phyloP scores from a whole-genome alignment of 2,797 vertebrate genomes.

The Girardinus metallicus region DNA sequence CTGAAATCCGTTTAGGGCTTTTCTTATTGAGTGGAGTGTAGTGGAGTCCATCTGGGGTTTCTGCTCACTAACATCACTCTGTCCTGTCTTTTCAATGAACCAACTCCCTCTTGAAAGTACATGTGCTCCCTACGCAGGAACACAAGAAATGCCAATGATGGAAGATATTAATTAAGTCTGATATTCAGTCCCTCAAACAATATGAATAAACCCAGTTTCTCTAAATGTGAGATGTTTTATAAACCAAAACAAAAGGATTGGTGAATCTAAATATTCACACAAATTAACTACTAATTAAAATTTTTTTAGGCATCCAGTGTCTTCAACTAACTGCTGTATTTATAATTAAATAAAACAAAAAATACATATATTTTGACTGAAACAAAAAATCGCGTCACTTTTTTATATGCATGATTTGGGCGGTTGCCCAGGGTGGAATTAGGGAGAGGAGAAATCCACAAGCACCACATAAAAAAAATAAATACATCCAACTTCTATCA shows the following conservation, averaged over 20 bases:
- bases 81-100: constrained; percentile 82
- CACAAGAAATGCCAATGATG: constrained; percentile 31
- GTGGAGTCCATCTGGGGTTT: constrained; percentile 82
- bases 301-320: neutral
- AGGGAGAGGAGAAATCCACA: neutral
- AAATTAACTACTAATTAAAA: neutral
- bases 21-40: constrained; percentile 84
- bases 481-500: neutral
- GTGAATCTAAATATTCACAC: neutral
- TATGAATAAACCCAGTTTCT: neutral
- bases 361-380: neutral
- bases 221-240: neutral
- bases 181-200: constrained; percentile 13
- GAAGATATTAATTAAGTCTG: constrained; percentile 55
- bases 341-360: neutral
- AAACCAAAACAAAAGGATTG: neutral
- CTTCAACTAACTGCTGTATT: neutral
- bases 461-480: neutral
- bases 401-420: neutral
- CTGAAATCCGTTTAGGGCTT: constrained; percentile 84
- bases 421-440: neutral
- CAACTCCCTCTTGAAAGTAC: constrained; percentile 76
- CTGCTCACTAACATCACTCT: constrained; percentile 85
- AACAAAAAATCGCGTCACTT: neutral
- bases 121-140: constrained; percentile 41